Percentiles rank a stretch among this genome's conserved stretches.
Evolutionary conservation across 2,797 vertebrate genomes (phyloP).

Genomic region (Squalus acanthias): DNA sequence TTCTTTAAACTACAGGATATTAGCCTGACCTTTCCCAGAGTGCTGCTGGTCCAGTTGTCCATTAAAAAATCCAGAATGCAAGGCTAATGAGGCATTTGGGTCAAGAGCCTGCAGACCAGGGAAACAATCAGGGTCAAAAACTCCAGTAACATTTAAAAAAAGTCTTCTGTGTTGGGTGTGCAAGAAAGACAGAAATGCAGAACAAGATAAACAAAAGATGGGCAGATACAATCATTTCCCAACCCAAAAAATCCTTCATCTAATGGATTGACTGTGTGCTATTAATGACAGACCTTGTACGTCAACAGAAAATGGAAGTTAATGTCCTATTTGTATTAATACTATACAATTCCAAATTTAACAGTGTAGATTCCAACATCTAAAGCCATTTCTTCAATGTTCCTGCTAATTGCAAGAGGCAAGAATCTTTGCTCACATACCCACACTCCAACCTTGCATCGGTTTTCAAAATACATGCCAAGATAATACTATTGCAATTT

Average conservation of each 20-base stretch:
- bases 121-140: slow-evolving; percentile 19
- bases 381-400: background rate
- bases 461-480: background rate
- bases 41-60: background rate
- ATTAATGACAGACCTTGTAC: background rate
- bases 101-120: slow-evolving; percentile 10
- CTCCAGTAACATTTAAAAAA: background rate
- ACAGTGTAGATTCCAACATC: background rate
- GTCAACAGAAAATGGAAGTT: background rate
- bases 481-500: background rate
- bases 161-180: background rate
- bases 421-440: background rate
- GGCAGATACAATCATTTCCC: background rate
- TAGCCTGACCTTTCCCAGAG: slow-evolving; percentile 18
- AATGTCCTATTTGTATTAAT: background rate
- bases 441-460: background rate
- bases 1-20: slow-evolving; percentile 37
- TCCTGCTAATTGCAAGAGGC: background rate
- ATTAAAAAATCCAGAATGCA: background rate
- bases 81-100: slow-evolving; percentile 27
- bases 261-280: background rate
- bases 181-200: background rate
- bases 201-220: slow-evolving; percentile 15
- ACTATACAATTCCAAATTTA: background rate
- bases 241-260: background rate